Evolutionary conservation across 2,797 vertebrate species (phyloP), one percentile per base, ranked within the genome.

Genomic region (Poeciliopsis infans): DNA sequence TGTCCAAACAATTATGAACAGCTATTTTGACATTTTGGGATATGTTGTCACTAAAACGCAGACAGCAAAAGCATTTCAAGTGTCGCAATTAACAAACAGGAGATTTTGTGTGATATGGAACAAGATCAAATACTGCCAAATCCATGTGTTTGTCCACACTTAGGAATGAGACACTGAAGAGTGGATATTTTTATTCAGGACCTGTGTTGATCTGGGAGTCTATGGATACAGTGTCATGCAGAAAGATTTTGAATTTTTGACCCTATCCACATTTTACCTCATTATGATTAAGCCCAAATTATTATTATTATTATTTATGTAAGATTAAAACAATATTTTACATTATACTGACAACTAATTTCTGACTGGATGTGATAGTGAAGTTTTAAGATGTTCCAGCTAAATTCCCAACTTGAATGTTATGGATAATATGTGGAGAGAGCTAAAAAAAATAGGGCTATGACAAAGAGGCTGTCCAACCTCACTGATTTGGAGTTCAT

Each of bases 1-100:
- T 36, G 71, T 85, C 81, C 28, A 83, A 88, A 90, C 78, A 77
- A 86, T 83, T 85, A 76, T 70, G 83, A 88, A 84, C 88, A 87
- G 77, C 86, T 85, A 89, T 82, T 91, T 87, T 79, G 83, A 84
- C 72, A 84, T 82, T 85, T 74, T 78, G 73, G n/a, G 72, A 84
- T 66, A 72, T 53, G 78, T 72, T 87, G 79, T 79, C 76, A 71
- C 82, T 84, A 72, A 79, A 81, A 83, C 78, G 85, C 11, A n/a
- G 79, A 83, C 71, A 86, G 75, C 81, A 89, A 84, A 76, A 23
- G 57, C 31, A 43, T 84, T 71, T 83, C 70, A 80, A 83, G 75
- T 85, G 85, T 88, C 83, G 79, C 28, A 85, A 89, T 90, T 87
- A 92, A 87, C 80, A 86, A 83, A 92, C 82, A 83, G 79, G 85